These are phyloP conservation scores for Aphidius colemani DNA, from an alignment of 2,888 invertebrate genomes.

Conservation along the genomic window DNA sequence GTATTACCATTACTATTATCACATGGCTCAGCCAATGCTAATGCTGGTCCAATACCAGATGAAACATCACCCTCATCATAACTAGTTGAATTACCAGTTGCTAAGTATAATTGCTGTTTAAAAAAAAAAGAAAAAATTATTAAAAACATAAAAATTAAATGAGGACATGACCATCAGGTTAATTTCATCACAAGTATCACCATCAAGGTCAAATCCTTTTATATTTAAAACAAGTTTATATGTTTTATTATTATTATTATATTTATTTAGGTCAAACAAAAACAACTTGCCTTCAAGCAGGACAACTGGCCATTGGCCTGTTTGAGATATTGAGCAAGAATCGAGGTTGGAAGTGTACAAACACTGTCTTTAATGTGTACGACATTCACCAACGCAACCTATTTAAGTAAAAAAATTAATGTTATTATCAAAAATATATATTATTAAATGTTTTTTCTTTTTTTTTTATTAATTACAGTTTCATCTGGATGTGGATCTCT, in stretches of 20 bases:
- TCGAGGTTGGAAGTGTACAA: conserved; percentile 79
- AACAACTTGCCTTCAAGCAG: conserved; percentile 73
- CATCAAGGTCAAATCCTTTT: too few relatives aligned
- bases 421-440: neutral
- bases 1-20: conserved; percentile 48
- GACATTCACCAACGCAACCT: conserved; percentile 83
- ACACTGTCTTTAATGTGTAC: conserved; percentile 83
- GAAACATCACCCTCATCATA: conserved; percentile 63
- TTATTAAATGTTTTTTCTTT: neutral
- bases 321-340: conserved; percentile 84
- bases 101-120: conserved; percentile 75
- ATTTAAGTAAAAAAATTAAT: conserved; percentile 38
- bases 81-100: conserved; percentile 69
- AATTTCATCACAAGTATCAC: too few relatives aligned
- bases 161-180: neutral
- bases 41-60: conserved; percentile 52
- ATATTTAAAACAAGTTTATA: neutral
- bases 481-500: conserved; percentile 74
- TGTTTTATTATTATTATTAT: neutral
- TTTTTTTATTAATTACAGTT: conserved; percentile 63
- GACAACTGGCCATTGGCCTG: conserved; percentile 82
- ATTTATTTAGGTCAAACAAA: neutral
- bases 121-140: conserved; percentile 36
- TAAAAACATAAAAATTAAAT: conserved; percentile 9
- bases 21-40: conserved; percentile 65